phyloP scores from a whole-genome alignment of 2,888 invertebrate species.

The Heliconius charithonia region DNA sequence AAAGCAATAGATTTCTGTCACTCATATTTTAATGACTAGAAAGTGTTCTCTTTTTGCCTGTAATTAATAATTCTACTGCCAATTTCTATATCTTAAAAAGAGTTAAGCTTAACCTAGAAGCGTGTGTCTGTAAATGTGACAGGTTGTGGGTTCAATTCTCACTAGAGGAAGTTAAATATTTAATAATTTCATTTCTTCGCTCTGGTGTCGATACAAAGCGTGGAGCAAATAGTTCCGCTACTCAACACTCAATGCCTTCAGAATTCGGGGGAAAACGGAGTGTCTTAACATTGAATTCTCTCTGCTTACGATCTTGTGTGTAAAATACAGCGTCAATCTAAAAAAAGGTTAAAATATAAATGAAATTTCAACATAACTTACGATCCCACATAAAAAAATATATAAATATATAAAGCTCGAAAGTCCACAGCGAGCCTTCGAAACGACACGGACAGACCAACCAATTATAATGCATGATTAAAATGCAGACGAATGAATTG shows the following conservation, averaged over 20 bases:
- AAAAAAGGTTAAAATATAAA: background rate
- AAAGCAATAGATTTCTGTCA: background rate
- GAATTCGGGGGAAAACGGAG: too few relatives aligned
- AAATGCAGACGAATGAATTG: constrained; percentile 29
- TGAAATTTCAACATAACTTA: background rate
- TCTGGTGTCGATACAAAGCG: too few relatives aligned
- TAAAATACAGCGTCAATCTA: background rate
- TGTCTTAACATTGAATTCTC: too few relatives aligned
- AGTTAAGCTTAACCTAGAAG: too few relatives aligned
- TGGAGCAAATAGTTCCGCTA: too few relatives aligned
- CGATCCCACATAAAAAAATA: background rate
- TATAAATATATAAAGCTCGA: background rate
- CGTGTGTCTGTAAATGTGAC: too few relatives aligned
- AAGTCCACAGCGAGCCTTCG: background rate
- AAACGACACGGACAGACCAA: constrained; percentile 20
- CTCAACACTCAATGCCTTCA: too few relatives aligned
- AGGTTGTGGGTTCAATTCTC: too few relatives aligned
- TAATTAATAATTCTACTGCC: background rate
- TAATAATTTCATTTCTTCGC: too few relatives aligned
- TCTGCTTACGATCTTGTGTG: too few relatives aligned
- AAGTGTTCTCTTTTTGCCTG: background rate
- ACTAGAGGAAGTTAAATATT: too few relatives aligned
- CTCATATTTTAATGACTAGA: too few relatives aligned
- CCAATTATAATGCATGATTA: constrained; percentile 31
- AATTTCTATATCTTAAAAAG: background rate